Base-by-base conservation (phyloP, 2,888 invertebrate species). In the Cerceris rybyensis region DNA sequence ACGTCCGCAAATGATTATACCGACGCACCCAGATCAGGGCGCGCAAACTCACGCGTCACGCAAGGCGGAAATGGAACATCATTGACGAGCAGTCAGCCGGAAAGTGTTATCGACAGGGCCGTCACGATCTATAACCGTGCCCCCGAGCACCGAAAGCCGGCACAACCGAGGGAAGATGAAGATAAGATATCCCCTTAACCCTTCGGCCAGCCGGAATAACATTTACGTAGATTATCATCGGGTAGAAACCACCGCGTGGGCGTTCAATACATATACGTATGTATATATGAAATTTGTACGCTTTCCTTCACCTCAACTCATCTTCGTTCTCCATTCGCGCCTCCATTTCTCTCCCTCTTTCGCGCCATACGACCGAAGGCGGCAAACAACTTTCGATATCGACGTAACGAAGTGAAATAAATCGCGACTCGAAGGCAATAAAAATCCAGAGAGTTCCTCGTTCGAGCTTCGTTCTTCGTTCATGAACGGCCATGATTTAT, bases 21-120 rank as follows among this genome's bases (percentile, higher is more conserved):
- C 60, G 69, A 68, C 73, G 75, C 70, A 17, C 55, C 70, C 78
- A 63, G 71, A 80, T 55, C 76, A 43, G 66, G 75, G 43, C 69
- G 70, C 74, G 83, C 77, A 77, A 78, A 71, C 72, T 79, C 86
- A n/a, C 68, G 72, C 70, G 73, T 84, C 88, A 84, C 82, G 85
- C 86, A 77, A 84, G 80, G 69, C 84, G 86, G 87, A 88, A 88
- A 88, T 86, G 84, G 84, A 88, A 86, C 86, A 81, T 88, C 88
- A 87, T 88, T 77, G 82, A 71, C 80, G 85, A 78, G 78, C 75
- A 81, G 80, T 85, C 80, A 80, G 76, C 77, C 76, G 85, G 83
- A 84, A 84, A 85, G 74, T 60, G 76, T 80, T 85, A 85, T 85
- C 84, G 85, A 70, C 78, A 82, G 77, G 77, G 72, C 50, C 69